Percentiles rank a stretch among this genome's conserved stretches.
phyloP scores from a whole-genome alignment of 1,140 invertebrate species.

The Apis florea region DNA sequence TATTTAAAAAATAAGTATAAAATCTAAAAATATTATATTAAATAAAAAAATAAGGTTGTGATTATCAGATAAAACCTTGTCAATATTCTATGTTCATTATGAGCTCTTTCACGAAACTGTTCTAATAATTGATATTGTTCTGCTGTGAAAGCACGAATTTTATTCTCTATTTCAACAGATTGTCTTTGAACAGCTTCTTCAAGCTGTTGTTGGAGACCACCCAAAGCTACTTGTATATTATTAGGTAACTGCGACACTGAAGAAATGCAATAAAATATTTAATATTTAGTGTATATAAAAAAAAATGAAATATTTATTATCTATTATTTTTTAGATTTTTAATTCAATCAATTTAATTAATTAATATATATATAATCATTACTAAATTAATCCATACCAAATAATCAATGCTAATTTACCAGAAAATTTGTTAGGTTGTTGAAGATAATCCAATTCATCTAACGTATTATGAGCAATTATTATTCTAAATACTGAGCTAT shows the following conservation, averaged over 20 bases:
- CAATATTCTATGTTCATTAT: conserved; percentile 79
- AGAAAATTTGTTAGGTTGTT: conserved; percentile 73
- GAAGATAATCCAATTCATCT: conserved; percentile 67
- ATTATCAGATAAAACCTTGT: conserved; percentile 69
- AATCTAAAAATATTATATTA: conserved; percentile 9
- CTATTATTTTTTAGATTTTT: neutral
- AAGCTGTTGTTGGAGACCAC: conserved; percentile 79
- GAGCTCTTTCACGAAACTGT: conserved; percentile 78
- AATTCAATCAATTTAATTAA: conserved; percentile 8
- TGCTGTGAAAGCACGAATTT: conserved; percentile 79
- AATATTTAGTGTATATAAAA: neutral
- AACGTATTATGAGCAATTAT: conserved; percentile 70
- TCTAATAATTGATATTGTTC: conserved; percentile 81
- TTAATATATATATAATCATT: neutral
- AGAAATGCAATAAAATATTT: conserved; percentile 39
- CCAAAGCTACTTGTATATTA: conserved; percentile 72
- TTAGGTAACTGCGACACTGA: conserved; percentile 72
- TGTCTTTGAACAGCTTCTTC: conserved; percentile 79
- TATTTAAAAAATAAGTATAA: neutral
- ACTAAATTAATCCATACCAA: too few relatives aligned
- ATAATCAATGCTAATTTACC: conserved; percentile 59
- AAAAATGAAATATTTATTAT: neutral
- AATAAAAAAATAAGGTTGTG: neutral
- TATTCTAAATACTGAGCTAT: conserved; percentile 77
- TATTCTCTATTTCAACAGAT: conserved; percentile 78